Evolutionary conservation across 2,888 invertebrate genomes (phyloP).

Genomic region (Plagodis pulveraria): DNA sequence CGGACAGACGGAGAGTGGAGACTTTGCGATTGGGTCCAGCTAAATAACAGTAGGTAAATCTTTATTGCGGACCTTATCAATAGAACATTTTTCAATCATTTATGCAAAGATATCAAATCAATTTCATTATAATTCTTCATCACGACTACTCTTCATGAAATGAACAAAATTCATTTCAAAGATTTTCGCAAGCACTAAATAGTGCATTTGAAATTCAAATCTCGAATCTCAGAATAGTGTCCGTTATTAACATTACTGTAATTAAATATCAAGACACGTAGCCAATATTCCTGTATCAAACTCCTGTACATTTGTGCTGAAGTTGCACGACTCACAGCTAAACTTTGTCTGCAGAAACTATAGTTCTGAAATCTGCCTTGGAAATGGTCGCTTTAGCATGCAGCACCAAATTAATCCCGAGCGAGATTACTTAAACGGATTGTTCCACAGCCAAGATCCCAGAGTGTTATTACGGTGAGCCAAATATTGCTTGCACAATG

Average conservation of each 20-base stretch:
- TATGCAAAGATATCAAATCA: too few relatives aligned
- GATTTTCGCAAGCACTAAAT: too few relatives aligned
- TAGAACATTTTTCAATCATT: too few relatives aligned
- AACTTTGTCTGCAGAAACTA: slow-evolving; percentile 26
- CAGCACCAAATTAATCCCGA: slow-evolving; percentile 27
- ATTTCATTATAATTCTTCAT: too few relatives aligned
- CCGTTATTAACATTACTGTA: neutral
- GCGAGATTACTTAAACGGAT: slow-evolving; percentile 34
- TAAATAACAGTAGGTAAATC: too few relatives aligned
- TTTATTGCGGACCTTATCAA: too few relatives aligned
- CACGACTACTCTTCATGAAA: too few relatives aligned
- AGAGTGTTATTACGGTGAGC: slow-evolving; percentile 29
- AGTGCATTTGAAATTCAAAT: too few relatives aligned
- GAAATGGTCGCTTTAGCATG: slow-evolving; percentile 30
- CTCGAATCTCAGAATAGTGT: too few relatives aligned
- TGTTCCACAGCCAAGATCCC: slow-evolving; percentile 26
- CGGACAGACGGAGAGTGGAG: too few relatives aligned
- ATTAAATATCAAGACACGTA: slow-evolving; percentile 17
- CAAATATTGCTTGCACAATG: slow-evolving; percentile 44
- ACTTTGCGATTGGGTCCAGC: too few relatives aligned
- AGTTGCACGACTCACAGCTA: slow-evolving; percentile 16
- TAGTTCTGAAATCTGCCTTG: slow-evolving; percentile 32
- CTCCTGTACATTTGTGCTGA: slow-evolving; percentile 1
- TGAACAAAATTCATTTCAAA: too few relatives aligned
- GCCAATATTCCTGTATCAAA: slow-evolving; percentile 1